Conservation (phyloP, 2,113 vertebrate species). For the Lota lota region DNA sequence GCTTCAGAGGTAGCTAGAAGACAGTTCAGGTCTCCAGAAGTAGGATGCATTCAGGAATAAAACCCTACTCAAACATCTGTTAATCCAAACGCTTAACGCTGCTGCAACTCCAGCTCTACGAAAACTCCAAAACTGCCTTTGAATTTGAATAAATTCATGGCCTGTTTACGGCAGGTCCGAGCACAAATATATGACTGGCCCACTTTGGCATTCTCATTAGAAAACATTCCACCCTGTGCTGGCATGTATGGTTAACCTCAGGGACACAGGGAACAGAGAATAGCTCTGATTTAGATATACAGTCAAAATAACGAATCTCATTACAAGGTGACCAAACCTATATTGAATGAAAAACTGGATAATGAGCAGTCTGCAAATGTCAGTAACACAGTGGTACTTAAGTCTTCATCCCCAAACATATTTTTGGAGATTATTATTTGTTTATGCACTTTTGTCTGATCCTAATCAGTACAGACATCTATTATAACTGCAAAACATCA, state of each 20-base stretch:
- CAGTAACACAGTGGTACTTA: not conserved
- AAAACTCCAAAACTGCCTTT: constrained; percentile 24
- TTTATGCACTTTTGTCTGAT: constrained; percentile 2
- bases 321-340: constrained; percentile 3
- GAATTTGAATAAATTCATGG: constrained; percentile 55
- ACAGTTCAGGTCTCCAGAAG: not conserved
- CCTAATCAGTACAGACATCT: constrained; percentile 30
- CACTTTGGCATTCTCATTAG: constrained; percentile 57
- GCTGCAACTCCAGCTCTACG: constrained; percentile 19
- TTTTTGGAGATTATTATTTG: constrained; percentile 2
- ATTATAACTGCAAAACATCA: constrained; percentile 6
- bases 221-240: constrained; percentile 48
- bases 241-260: constrained; percentile 46
- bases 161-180: constrained; percentile 43
- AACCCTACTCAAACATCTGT: constrained; percentile 35
- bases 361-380: not conserved
- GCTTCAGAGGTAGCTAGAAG: not conserved
- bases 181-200: constrained; percentile 51
- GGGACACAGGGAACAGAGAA: constrained; percentile 14
- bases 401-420: not conserved
- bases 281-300: constrained; percentile 29
- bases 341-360: not conserved
- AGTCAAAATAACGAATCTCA: constrained; percentile 21
- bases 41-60: constrained; percentile 3
- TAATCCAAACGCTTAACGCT: constrained; percentile 23